phyloP scores from a whole-genome alignment of 1,140 invertebrate genomes.

The Drosophila parabipectinata region DNA sequence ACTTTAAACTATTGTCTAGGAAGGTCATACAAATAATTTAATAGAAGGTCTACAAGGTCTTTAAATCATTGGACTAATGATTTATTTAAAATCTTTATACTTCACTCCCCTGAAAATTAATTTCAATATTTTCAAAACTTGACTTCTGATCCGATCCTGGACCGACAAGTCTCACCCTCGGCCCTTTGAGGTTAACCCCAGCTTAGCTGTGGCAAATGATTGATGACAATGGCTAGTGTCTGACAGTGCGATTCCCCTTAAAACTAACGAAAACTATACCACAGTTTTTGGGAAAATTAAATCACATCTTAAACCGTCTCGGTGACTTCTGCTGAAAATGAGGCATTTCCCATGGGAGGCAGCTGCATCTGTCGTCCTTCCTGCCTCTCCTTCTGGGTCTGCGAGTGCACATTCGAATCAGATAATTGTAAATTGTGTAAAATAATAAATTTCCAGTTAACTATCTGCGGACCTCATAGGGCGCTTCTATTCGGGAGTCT shows the following conservation, averaged over 20 bases:
- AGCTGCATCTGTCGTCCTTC: slow-evolving; percentile 33
- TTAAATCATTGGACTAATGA: no score
- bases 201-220: slow-evolving; percentile 29
- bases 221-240: slow-evolving; percentile 32
- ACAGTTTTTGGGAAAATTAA: slow-evolving; percentile 58
- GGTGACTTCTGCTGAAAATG: slow-evolving; percentile 57
- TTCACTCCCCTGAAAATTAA: neutral
- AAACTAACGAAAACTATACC: slow-evolving; percentile 9
- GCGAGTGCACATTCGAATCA: slow-evolving; percentile 76
- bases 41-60: no score
- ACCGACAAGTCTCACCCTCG: neutral
- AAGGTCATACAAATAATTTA: neutral
- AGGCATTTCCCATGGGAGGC: slow-evolving; percentile 26
- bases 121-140: slow-evolving; percentile 31
- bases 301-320: slow-evolving; percentile 71
- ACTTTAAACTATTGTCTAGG: neutral
- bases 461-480: slow-evolving; percentile 75
- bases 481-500: slow-evolving; percentile 62
- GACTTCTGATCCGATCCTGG: slow-evolving; percentile 4
- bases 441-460: slow-evolving; percentile 83
- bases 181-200: slow-evolving; percentile 29
- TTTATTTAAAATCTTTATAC: slow-evolving; percentile 8
- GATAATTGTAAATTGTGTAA: slow-evolving; percentile 83
- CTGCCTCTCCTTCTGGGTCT: slow-evolving; percentile 2
- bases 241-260: slow-evolving; percentile 17